Evolutionary conservation across 1,140 invertebrate species (phyloP), one percentile per base, ranked within the genome.

Genomic region (Mizuhopecten yessoensis): DNA sequence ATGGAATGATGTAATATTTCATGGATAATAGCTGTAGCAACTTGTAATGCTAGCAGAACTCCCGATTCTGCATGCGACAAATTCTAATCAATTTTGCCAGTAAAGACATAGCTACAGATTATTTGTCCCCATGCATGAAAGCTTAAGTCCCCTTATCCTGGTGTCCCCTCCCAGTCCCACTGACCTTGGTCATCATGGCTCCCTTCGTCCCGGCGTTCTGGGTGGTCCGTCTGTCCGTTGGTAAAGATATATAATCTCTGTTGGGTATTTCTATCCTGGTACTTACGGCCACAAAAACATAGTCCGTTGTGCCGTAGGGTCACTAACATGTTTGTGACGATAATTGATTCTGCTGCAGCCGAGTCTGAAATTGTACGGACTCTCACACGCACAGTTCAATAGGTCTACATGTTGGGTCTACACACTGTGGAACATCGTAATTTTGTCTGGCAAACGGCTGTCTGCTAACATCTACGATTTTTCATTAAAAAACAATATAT

Each of bases 271-370:
- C 57, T 75, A 75, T 75, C 57, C 57, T 75, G n/a, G 57, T 75
- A 75, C n/a, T 75, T 75, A 75, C 1, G 45, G 20, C 20, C 20
- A 49, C 57, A 75, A 75, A 75, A 75, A 75, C 57, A 75, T 75
- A 75, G 23, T 75, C 57, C 57, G n/a, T 23, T 75, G 17, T 75
- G 57, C 29, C 57, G 57, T n/a, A 75, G 23, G n/a, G 57, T 75
- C 57, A 75, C 57, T 75, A 75, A 75, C 57, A 75, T 75, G 57
- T 75, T 75, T 75, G 57, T 75, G 57, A 75, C 57, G 23, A 75
- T 75, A 75, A 75, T 75, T 75, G 57, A 75, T 75, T 75, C 57
- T 17, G 29, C 57, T 75, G 57, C 57, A 75, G 57, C 57, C 57
- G n/a, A 29, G 57, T 75, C 57, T 75, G 42, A 45, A 45, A 45